phyloP scores from a whole-genome alignment of 2,888 invertebrate species.

The Marronus borbonicus region DNA sequence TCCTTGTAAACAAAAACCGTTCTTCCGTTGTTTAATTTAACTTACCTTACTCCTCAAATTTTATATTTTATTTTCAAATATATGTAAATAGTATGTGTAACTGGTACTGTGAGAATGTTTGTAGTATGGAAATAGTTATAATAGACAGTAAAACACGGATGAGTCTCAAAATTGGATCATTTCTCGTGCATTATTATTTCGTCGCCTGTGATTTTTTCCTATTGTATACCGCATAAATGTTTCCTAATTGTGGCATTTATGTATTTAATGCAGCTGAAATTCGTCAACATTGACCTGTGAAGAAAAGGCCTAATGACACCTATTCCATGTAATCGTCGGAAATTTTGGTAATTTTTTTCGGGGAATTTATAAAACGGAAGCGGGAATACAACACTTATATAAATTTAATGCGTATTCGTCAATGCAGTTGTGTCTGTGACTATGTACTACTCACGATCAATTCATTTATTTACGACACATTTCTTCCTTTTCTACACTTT shows the following conservation, averaged over 20 bases:
- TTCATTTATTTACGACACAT: too few relatives aligned
- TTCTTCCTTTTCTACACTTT: too few relatives aligned
- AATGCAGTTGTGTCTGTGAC: too few relatives aligned
- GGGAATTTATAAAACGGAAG: background rate
- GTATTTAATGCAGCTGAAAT: constrained; percentile 14
- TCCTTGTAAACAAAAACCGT: too few relatives aligned
- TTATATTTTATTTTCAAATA: background rate
- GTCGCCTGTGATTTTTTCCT: constrained; percentile 38
- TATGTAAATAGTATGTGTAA: background rate
- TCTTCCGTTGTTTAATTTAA: too few relatives aligned
- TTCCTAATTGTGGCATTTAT: constrained; percentile 40
- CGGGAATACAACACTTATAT: too few relatives aligned
- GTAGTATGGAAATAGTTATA: constrained; percentile 28
- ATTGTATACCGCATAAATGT: constrained; percentile 25
- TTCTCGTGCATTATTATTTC: constrained; percentile 23
- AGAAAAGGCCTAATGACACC: constrained; percentile 10
- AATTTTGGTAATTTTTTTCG: background rate
- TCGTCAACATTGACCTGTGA: background rate
- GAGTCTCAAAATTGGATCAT: constrained; percentile 37
- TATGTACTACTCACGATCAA: too few relatives aligned
- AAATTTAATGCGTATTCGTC: too few relatives aligned
- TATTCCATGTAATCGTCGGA: background rate
- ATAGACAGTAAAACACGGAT: constrained; percentile 14
- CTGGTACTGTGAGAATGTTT: constrained; percentile 20
- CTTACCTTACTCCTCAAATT: background rate